These are phyloP conservation scores for Cistogaster globosa DNA, from an alignment of 2,888 invertebrate species.

Conservation along the genomic window DNA sequence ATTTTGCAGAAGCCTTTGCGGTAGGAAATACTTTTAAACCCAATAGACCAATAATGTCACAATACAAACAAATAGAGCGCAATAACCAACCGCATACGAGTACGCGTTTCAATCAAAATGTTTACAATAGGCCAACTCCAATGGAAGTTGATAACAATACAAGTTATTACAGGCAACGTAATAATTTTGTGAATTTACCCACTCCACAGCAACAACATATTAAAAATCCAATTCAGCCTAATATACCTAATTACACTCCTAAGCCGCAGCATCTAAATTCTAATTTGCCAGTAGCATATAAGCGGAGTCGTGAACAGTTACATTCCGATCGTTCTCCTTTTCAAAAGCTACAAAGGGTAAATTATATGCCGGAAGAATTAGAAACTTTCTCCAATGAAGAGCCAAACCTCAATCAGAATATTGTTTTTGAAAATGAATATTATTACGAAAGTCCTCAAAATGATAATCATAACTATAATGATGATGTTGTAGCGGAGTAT, in stretches of 20 bases:
- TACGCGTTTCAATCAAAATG: conserved; percentile 14
- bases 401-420: conserved; percentile 2
- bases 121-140: conserved; percentile 23
- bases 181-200: conserved; percentile 29
- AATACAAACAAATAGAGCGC: conserved; percentile 31
- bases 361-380: conserved; percentile 46
- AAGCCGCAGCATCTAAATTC: conserved; percentile 24
- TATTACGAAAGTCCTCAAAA: conserved; percentile 32
- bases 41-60: conserved; percentile 28
- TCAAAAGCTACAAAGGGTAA: conserved; percentile 37
- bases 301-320: conserved; percentile 25
- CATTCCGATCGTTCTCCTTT: conserved; percentile 22
- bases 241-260: conserved; percentile 36
- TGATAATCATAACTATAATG: conserved; percentile 18
- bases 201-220: conserved; percentile 40
- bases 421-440: conserved; percentile 29
- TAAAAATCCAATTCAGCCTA: conserved; percentile 34
- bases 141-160: conserved; percentile 22
- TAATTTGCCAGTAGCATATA: conserved; percentile 44
- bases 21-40: conserved; percentile 35
- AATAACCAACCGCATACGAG: conserved; percentile 27
- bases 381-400: conserved; percentile 29
- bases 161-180: conserved; percentile 42
- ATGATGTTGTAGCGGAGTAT: conserved; percentile 13
- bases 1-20: conserved; percentile 51